Evolutionary conservation across 2,888 invertebrate genomes (phyloP).

Genomic region (Noctua janthina): DNA sequence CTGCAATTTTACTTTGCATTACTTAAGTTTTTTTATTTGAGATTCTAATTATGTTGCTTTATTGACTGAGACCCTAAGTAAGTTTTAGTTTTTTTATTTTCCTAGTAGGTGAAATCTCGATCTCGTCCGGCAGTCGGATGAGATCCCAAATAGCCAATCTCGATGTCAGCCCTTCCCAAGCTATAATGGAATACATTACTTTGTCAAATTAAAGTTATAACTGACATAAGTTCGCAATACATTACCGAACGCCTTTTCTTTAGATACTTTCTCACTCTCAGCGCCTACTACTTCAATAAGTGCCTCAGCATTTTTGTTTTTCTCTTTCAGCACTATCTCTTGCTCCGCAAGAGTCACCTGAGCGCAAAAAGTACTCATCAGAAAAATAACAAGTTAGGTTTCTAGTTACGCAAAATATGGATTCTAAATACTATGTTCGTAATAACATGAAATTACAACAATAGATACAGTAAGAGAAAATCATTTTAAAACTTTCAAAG

Average conservation of each 20-base stretch:
- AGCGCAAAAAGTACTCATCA: slow-evolving; percentile 15
- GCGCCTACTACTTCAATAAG: slow-evolving; percentile 96
- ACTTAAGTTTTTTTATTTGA: background rate
- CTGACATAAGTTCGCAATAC: no score
- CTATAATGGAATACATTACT: background rate
- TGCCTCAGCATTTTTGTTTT: slow-evolving; percentile 97
- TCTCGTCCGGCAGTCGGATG: background rate
- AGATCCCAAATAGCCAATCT: background rate
- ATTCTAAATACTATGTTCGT: background rate
- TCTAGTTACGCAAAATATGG: background rate
- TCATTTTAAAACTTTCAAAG: no score
- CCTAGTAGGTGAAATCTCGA: background rate
- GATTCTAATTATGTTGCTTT: background rate
- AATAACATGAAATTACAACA: no score
- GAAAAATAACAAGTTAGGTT: background rate
- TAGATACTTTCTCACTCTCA: slow-evolving; percentile 97
- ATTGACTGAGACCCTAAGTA: background rate
- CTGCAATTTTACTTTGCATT: background rate
- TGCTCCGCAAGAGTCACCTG: slow-evolving; percentile 92
- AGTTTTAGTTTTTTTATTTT: background rate
- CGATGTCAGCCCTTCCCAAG: background rate
- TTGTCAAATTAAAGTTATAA: no score
- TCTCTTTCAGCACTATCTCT: slow-evolving; percentile 95
- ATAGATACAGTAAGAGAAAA: no score
- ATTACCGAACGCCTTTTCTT: slow-evolving; percentile 94